Evolutionary conservation across 2,888 invertebrate species (phyloP), one percentile per base, ranked within the genome.

Genomic region (Hypsopygia costalis): DNA sequence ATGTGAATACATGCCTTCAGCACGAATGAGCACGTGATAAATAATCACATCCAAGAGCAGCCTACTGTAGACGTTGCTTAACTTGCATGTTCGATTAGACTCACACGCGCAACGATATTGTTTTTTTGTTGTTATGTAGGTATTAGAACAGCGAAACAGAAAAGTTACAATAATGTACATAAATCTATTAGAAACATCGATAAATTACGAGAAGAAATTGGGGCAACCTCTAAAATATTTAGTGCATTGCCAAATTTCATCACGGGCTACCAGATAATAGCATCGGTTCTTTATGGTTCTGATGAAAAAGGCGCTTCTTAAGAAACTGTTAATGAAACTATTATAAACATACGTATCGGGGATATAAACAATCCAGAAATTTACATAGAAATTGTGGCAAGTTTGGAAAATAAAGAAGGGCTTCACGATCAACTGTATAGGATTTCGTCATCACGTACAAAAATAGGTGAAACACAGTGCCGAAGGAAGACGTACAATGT

Each of bases 371-470:
- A 6, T 25, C 25, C 25, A 25, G 25, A 25, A 8, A 6, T 6
- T 21, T 21, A 21, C 21, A 5, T 21, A 35, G 41, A 11, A 36
- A 9, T 32, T 25, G 25, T 25, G 25, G 25, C 38, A 43, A 34
- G 40, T 42, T 38, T 43, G 43, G 43, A 34, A 38, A 34, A 30
- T 27, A 11, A 25, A 36, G 29, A 27, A 37, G 28, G 33, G 16
- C 6, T 25, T 25, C 25, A 25, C 25, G 25, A 25, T 25, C 25
- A 25, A n/a, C n/a, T 5, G 6, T 21, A 25, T 4, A 25, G n/a
- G 11, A 29, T 59, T 52, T 47, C 59, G 43, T 44, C 50, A 59
- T 22, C 46, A 16, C 34, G 40, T 39, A 47, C 50, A 47, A 48
- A 55, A 40, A 29, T 40, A 27, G 34, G 29, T 34, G 29, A 11